Percentiles rank a stretch among this genome's conserved stretches.
Conservation (phyloP, 2,888 invertebrate genomes). For the Trissolcus japonicus region DNA sequence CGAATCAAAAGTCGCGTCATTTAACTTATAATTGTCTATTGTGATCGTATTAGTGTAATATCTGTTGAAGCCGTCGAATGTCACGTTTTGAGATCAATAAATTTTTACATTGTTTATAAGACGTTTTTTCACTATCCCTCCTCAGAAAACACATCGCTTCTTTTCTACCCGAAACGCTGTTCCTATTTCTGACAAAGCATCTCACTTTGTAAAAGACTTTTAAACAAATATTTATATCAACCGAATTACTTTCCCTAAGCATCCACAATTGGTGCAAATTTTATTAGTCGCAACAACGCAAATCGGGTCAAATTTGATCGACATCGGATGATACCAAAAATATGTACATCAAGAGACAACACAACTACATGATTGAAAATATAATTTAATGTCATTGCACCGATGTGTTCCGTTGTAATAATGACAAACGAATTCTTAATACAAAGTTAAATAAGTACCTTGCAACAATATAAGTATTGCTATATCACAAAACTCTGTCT, state of each 20-base stretch:
- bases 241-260: background rate
- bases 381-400: background rate
- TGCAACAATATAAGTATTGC: background rate
- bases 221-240: constrained; percentile 13
- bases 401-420: background rate
- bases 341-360: too few species aligned
- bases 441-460: background rate
- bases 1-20: background rate
- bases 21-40: background rate
- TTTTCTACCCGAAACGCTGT: background rate
- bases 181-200: constrained; percentile 22
- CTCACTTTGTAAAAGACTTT: constrained; percentile 8
- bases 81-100: background rate
- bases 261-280: background rate
- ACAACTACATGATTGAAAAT: background rate
- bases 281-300: background rate
- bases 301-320: background rate
- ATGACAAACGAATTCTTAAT: background rate
- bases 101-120: constrained; percentile 1
- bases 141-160: too few species aligned
- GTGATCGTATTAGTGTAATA: background rate
- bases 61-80: background rate
- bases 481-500: too few species aligned
- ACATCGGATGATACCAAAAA: too few species aligned
- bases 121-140: background rate